Evolutionary conservation across 2,113 vertebrate species (phyloP), one percentile per base, ranked within the genome.

Genomic region (Smithornis capensis): DNA sequence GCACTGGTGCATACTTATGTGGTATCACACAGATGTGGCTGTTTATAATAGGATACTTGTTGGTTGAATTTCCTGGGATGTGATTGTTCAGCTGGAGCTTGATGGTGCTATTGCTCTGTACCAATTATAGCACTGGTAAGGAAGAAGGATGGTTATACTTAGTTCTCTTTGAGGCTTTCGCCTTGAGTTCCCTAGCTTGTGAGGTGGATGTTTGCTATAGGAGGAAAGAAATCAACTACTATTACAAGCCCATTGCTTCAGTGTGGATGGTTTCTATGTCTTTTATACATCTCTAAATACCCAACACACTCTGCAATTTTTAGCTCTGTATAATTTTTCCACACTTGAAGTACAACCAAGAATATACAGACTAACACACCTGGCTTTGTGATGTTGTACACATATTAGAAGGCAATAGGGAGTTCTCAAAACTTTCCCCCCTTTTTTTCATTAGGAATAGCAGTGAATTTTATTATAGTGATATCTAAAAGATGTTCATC

Each of bases 51-150:
- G 1, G 21, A 40, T 73, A 82, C 86, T 87, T 81, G 91, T 81
- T 95, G 94, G 89, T 91, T 73, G 69, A 9, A 62, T 89, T 95
- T 92, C 57, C 70, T 87, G 81, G 74, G 44, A 49, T 89, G 77
- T 42, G 95, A 53, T 56, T 91, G 93, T 92, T 95, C 81, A 62
- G 69, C 89, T 87, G 89, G 95, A 96, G 94, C 95, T 91, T 94
- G 96, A 95, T 94, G 94, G 92, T 95, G 96, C 94, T 97, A 84
- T 97, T 97, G 94, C 91, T 95, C 91, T 95, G 91, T 35, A 64
- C 69, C 95, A 89, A 95, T 97, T 94, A 89, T 14, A 87, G 25
- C 35, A 75, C 35, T 4, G 28, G 68, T 77, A 67, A 67, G 31
- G 62, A 82, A 92, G 82, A 82, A 38, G 50, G 29, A 33, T 22